A percentile compares a stretch with the other conserved stretches of the same genome.
These are phyloP conservation scores for Tangara arthus DNA, from an alignment of 2,797 vertebrate species.

Conservation along the genomic window DNA sequence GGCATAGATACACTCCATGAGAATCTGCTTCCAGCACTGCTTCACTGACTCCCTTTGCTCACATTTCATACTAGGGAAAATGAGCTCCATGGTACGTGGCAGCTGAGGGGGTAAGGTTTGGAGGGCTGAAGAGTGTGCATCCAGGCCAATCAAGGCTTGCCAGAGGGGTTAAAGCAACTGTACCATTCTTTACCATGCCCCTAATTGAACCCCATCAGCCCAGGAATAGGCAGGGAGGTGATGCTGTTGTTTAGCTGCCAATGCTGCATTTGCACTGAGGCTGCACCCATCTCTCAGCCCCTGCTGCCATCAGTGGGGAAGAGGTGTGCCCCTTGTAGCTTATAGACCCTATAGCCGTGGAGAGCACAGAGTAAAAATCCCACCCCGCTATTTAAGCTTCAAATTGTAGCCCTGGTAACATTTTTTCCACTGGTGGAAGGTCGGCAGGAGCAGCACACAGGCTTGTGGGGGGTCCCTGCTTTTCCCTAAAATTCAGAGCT, in stretches of 20 bases:
- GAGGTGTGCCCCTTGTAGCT: neutral
- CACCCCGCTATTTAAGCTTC: neutral
- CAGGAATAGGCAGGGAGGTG: neutral
- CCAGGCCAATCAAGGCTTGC: neutral
- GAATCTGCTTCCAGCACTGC: neutral
- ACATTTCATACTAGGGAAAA: neutral
- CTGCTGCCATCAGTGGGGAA: neutral
- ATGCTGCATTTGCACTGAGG: neutral
- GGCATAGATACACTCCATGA: neutral
- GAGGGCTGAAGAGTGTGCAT: neutral
- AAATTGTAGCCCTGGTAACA: neutral
- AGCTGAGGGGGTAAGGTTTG: neutral
- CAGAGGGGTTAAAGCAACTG: neutral
- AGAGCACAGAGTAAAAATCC: neutral
- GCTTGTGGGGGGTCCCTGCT: neutral
- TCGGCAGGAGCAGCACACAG: neutral
- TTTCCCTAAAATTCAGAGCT: neutral
- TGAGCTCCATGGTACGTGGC: fast-evolving
- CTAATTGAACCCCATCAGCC: neutral
- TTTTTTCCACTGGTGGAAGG: neutral
- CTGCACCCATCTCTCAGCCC: neutral
- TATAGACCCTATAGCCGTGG: neutral
- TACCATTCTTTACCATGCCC: neutral
- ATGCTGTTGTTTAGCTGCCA: neutral
- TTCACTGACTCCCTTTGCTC: neutral